Base-by-base conservation (phyloP, 2,797 vertebrate species). In the Melopsittacus undulatus region DNA sequence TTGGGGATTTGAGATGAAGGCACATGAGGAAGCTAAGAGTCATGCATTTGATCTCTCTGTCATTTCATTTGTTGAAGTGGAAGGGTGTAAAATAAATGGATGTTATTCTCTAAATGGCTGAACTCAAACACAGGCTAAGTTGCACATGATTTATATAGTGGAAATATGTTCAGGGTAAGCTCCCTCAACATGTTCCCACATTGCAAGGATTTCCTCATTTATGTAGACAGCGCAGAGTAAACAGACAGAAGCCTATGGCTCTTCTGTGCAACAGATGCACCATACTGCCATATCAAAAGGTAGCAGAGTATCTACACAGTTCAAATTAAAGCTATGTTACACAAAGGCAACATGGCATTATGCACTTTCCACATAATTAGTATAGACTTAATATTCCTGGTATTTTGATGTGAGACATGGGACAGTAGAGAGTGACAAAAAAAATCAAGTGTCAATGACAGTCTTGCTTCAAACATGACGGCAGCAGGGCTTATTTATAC, bases 271-370 rank as follows among this genome's bases (percentile, higher is more conserved):
- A 19, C 19, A 46, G 21, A 7, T 45, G 36, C 29, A 51, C 13
- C 2, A 1, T 1, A 13, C 12, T 22, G 34, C 10, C 13, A 5
- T 2, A 57, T 10, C 29, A 20, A 69, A 75, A 56, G 2, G 3
- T 5, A 51, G 36, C 27, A 38, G 10, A 40, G 29, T 52, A 72
- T 38, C 42, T 22, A 32, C 49, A 17, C 6, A 23, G 18, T 43
- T 40, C 49, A 43, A 64, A 86, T 32, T 24, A 23, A 40, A 84
- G 14, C 10, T n/a, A 9, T 3, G 7, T 11, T 72, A 34, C 1
- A 1, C 45, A 80, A 57, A 54, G 6, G 11, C 9, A 66, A 56
- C 6, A 6, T 2, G 6, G 19, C 5, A 45, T 20, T 21, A 57
- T 11, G 24, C 13, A 11, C 72, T 79, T 92, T 52, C 13, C 26